phyloP scores from a whole-genome alignment of 2,797 vertebrate species.

The Microctenopoma steveboyesi region DNA sequence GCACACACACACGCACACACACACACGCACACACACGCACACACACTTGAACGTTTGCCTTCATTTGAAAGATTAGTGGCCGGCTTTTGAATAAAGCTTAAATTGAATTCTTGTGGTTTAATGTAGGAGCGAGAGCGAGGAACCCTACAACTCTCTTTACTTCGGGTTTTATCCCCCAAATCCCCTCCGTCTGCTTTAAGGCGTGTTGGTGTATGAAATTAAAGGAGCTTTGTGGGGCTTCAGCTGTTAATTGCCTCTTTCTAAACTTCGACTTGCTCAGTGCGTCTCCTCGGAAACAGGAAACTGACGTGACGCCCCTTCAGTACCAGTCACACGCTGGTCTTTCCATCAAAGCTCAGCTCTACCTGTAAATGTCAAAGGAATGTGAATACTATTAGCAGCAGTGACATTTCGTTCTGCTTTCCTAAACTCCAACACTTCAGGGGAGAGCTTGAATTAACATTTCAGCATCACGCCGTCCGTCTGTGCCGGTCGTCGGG shows the following conservation, averaged over 20 bases:
- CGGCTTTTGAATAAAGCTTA: constrained; percentile 14
- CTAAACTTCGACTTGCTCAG: background rate
- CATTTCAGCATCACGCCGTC: background rate
- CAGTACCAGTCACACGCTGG: background rate
- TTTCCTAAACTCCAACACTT: background rate
- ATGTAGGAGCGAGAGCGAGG: constrained; percentile 3
- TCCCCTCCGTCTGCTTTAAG: background rate
- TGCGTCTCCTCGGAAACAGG: background rate
- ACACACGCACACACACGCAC: background rate
- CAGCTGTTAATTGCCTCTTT: background rate
- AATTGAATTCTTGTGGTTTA: constrained; percentile 10
- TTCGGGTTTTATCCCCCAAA: constrained; percentile 5
- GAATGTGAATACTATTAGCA: constrained; percentile 16
- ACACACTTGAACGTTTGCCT: background rate
- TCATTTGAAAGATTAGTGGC: constrained; percentile 23
- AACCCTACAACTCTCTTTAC: background rate
- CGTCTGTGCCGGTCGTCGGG: too few species aligned
- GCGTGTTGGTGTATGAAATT: background rate
- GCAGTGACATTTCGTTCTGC: background rate
- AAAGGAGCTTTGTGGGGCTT: background rate
- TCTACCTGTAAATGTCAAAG: constrained; percentile 44
- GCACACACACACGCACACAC: background rate
- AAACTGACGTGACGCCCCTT: background rate
- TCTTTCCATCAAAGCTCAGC: constrained; percentile 32
- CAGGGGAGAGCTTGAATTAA: background rate